Conservation (phyloP, 2,113 vertebrate genomes). For the Malurus melanocephalus region DNA sequence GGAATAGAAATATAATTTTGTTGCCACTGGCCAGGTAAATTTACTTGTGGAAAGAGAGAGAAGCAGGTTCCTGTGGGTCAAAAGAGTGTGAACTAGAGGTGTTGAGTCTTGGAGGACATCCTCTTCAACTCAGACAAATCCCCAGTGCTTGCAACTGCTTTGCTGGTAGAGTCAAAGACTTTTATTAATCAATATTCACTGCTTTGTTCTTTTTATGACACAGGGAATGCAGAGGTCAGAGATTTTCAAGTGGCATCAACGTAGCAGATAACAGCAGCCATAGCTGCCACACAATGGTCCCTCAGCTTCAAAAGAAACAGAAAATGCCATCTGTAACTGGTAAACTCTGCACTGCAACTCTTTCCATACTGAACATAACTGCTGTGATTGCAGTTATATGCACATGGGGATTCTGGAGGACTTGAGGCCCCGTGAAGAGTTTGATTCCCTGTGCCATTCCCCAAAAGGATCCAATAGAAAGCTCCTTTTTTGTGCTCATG, state of each 20-base stretch:
- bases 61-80: not conserved
- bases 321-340: not conserved
- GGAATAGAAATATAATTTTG: not conserved
- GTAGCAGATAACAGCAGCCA: not conserved
- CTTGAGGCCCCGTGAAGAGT: not conserved
- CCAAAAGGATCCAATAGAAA: not conserved
- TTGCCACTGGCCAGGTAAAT: slow-evolving; percentile 7
- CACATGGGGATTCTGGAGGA: not conserved
- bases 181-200: slow-evolving; percentile 52
- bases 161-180: slow-evolving; percentile 12
- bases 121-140: not conserved
- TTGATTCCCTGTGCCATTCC: not conserved
- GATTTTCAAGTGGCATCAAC: slow-evolving; percentile 43
- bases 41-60: not conserved
- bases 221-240: slow-evolving; percentile 59
- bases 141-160: not conserved
- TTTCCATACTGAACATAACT: not conserved
- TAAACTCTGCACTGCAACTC: not conserved
- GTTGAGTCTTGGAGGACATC: not conserved
- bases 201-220: slow-evolving; percentile 50
- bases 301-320: slow-evolving; percentile 33
- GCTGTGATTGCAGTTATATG: not conserved
- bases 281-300: slow-evolving; percentile 26
- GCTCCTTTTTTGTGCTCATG: fast-evolving
- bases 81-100: not conserved